A percentile compares a stretch with the other conserved stretches of the same genome.
Evolutionary conservation across 2,797 vertebrate species (phyloP).

Genomic region (Propithecus perrieri): DNA sequence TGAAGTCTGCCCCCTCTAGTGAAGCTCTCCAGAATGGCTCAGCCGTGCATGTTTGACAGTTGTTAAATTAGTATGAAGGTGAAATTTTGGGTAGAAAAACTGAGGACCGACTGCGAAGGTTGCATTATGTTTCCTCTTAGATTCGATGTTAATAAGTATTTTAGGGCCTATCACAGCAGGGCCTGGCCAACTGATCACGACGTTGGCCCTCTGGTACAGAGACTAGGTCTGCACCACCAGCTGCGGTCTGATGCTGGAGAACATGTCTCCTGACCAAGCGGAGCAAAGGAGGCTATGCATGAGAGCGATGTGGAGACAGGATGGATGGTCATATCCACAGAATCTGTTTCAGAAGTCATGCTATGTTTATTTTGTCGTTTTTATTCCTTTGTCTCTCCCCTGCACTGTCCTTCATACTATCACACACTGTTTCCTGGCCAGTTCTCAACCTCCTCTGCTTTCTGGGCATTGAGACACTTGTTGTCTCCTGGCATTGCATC

Average conservation of each 20-base stretch:
- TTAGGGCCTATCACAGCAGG: not conserved
- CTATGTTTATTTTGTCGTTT: not conserved
- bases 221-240: not conserved
- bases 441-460: not conserved
- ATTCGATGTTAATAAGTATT: not conserved
- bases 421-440: not conserved
- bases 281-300: not conserved
- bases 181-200: not conserved
- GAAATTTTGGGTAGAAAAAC: constrained; percentile 2
- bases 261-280: not conserved
- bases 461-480: not conserved
- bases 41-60: not conserved
- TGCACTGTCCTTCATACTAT: not conserved
- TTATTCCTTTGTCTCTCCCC: not conserved
- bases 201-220: not conserved
- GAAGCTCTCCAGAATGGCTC: not conserved
- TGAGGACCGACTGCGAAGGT: not conserved
- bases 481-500: not conserved
- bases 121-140: not conserved
- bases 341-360: not conserved
- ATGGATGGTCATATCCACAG: not conserved
- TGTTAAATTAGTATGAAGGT: not conserved
- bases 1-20: not conserved
- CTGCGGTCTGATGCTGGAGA: not conserved
- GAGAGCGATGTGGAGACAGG: not conserved